Conservation (phyloP, 2,113 vertebrate genomes). For the Rafetus swinhoei region DNA sequence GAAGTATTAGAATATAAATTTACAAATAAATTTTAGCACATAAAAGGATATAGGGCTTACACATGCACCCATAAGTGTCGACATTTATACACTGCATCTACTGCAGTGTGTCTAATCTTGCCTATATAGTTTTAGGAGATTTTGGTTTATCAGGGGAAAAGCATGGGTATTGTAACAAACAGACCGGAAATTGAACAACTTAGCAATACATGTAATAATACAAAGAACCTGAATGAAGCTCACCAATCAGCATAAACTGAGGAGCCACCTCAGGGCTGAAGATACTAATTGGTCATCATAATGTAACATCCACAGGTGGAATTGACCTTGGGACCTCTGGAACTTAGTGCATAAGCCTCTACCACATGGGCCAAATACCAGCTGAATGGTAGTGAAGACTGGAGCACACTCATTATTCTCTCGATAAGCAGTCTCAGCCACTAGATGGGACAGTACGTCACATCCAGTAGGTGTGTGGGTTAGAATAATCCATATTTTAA, state of each 20-base stretch:
- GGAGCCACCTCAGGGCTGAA: not conserved
- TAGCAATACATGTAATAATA: not conserved
- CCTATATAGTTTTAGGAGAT: not conserved
- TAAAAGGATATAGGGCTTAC: constrained; percentile 4
- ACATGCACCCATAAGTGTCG: not conserved
- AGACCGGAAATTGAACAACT: not conserved
- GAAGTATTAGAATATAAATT: not conserved
- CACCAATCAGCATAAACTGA: not conserved
- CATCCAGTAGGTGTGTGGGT: too few species aligned
- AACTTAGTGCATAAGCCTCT: too few species aligned
- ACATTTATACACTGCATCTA: constrained; percentile 25
- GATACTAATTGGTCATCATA: not conserved
- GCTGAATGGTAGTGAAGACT: too few species aligned
- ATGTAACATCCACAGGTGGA: too few species aligned
- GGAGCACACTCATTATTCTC: too few species aligned
- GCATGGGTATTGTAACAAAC: not conserved
- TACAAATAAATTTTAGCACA: constrained; percentile 29
- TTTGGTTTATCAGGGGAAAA: not conserved
- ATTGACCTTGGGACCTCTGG: too few species aligned
- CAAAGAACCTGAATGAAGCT: not conserved
- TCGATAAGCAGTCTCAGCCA: too few species aligned
- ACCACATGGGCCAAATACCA: too few species aligned
- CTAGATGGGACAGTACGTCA: too few species aligned
- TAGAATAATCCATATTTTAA: not conserved
- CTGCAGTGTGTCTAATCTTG: constrained; percentile 18